Evolutionary conservation across 2,888 invertebrate species (phyloP), one percentile per base, ranked within the genome.

Genomic region (Biston betularia): DNA sequence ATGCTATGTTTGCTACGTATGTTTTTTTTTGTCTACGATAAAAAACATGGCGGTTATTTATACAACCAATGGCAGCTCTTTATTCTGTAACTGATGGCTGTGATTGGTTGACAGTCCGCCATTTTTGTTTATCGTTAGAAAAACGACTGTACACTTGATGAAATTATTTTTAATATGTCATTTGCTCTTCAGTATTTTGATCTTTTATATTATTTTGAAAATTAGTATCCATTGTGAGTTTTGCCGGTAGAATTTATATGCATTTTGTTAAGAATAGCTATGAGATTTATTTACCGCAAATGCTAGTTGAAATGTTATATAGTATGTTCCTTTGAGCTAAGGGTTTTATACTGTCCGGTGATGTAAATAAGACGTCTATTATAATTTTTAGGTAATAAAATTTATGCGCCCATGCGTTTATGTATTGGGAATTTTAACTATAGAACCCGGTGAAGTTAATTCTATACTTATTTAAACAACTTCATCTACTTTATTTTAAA

Each of bases 241-340:
- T 82, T 75, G 77, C 65, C 78, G 59, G 64, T 78, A 75, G 76
- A 73, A 66, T 74, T 79, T 75, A 67, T 59, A 79, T 79, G 82
- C 84, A 83, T 86, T 87, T 86, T 77, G 76, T 84, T 86, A 83
- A 80, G 77, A 76, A 74, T 83, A 84, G 81, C 72, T 81, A 79
- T 74, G 77, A 79, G 78, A 82, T 80, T 79, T 73, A 74, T 81
- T 80, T 77, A 70, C 78, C 67, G 84, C 83, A 73, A 73, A 73
- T 69, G 71, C 66, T 73, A 70, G 70, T 67, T 75, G 15, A 66
- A 61, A 66, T 58, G 67, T 68, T 68, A 68, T 68, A 63, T 68
- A 68, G 67, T 68, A 71, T 71, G 68, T 78, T 77, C 75, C 75
- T 72, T 49, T 61, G 60, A 73, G 76, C 75, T 78, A 73, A 81